Percentiles rank a stretch among this genome's conserved stretches.
Evolutionary conservation across 2,888 invertebrate genomes (phyloP).

Genomic region (Chrysina gloriosa): DNA sequence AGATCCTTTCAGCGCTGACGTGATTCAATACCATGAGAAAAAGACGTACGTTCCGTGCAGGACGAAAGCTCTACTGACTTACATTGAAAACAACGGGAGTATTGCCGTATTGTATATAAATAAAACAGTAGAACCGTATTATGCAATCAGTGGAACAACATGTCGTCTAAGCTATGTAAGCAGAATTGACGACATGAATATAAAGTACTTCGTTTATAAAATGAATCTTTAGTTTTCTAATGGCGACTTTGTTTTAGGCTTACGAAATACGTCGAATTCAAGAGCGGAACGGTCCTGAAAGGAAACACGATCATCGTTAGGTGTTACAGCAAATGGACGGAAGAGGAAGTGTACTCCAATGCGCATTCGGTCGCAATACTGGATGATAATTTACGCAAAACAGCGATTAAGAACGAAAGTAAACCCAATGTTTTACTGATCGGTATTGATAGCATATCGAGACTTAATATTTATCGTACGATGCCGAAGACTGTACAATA

Average conservation of each 20-base stretch:
- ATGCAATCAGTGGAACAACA: conserved; percentile 51
- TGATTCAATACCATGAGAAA: conserved; percentile 67
- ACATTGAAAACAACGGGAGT: conserved; percentile 53
- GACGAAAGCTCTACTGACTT: conserved; percentile 58
- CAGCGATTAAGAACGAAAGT: conserved; percentile 51
- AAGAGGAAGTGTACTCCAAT: conserved; percentile 65
- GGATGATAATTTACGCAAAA: conserved; percentile 66
- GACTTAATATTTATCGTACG: conserved; percentile 79
- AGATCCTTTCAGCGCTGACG: conserved; percentile 69
- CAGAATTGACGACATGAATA: conserved; percentile 37
- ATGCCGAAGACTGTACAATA: conserved; percentile 78
- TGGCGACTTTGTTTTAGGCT: conserved; percentile 58
- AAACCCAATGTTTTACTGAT: conserved; percentile 77
- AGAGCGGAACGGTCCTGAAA: conserved; percentile 58
- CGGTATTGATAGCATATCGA: conserved; percentile 87
- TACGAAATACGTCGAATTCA: conserved; percentile 66
- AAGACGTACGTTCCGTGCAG: conserved; percentile 69
- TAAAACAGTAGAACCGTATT: conserved; percentile 52
- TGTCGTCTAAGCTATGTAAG: conserved; percentile 55
- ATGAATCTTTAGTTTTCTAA: conserved; percentile 18
- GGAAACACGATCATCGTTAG: conserved; percentile 68
- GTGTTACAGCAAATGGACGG: conserved; percentile 60
- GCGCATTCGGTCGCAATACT: conserved; percentile 69
- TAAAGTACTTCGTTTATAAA: conserved; percentile 49
- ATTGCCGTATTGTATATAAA: conserved; percentile 57